phyloP scores from a whole-genome alignment of 2,888 invertebrate species.

The Julus scanicus region DNA sequence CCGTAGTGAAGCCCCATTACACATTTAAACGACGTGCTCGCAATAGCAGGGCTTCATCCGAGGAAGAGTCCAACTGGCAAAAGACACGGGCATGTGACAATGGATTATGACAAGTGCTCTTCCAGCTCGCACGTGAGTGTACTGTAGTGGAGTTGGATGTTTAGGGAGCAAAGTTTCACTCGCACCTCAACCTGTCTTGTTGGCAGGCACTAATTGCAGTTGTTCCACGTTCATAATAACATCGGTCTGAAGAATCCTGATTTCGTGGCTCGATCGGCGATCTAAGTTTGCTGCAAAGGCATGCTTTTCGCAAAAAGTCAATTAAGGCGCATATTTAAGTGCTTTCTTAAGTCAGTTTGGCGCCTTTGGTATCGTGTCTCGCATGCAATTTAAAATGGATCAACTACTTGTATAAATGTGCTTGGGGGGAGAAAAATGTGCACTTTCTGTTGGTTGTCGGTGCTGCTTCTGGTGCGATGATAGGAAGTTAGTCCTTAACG shows the following conservation, averaged over 20 bases:
- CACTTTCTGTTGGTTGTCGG: background rate
- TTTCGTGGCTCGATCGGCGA: background rate
- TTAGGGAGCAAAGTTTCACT: background rate
- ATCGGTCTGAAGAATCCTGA: background rate
- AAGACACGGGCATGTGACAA: conserved; percentile 31
- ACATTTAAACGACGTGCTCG: conserved; percentile 46
- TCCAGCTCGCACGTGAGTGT: background rate
- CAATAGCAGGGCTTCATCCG: background rate
- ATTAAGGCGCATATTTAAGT: conserved; percentile 12
- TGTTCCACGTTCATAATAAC: background rate
- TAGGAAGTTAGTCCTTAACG: background rate
- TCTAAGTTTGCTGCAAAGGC: background rate
- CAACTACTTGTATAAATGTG: background rate
- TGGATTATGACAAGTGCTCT: conserved; percentile 43
- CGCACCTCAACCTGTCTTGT: background rate
- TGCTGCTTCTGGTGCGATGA: background rate
- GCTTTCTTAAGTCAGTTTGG: background rate
- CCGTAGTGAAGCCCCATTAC: conserved; percentile 45
- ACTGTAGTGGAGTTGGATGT: background rate
- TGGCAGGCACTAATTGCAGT: background rate
- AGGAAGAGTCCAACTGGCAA: conserved; percentile 31
- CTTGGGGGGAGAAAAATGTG: background rate
- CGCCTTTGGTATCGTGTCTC: background rate
- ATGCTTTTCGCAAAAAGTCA: background rate
- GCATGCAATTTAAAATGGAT: background rate